These are phyloP conservation scores for Ornithorhynchus anatinus DNA, from an alignment of 2,113 vertebrate species.

Conservation along the genomic window DNA sequence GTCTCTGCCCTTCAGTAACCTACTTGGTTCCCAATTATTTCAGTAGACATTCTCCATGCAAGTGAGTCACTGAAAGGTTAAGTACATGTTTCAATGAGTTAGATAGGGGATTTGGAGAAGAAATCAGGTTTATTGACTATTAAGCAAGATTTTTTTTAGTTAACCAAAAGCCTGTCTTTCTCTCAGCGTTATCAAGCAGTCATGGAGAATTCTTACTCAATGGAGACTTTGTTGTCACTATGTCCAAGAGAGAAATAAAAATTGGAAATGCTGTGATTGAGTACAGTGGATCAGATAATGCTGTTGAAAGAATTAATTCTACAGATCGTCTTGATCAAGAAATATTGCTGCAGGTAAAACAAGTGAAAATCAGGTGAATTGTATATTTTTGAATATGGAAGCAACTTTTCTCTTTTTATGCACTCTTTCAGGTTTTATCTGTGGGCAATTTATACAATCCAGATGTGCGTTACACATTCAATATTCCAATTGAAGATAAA, in stretches of 20 bases:
- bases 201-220: slow-evolving; percentile 95
- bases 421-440: slow-evolving; percentile 83
- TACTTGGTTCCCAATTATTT: too few species aligned
- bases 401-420: slow-evolving; percentile 8
- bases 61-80: too few species aligned
- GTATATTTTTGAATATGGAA: neutral
- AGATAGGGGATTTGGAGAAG: too few species aligned
- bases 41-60: too few species aligned
- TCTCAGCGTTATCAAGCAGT: slow-evolving; percentile 89
- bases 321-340: slow-evolving; percentile 94
- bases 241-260: slow-evolving; percentile 99
- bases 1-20: too few species aligned
- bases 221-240: slow-evolving; percentile 96
- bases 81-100: too few species aligned
- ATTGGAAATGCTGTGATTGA: slow-evolving; percentile 90
- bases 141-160: too few species aligned
- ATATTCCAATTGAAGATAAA: slow-evolving; percentile 93
- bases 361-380: neutral
- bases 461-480: slow-evolving; percentile 94
- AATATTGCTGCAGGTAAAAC: slow-evolving; percentile 88
- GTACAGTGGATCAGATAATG: slow-evolving; percentile 93
- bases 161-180: too few species aligned
- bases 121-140: too few species aligned
- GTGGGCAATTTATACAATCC: slow-evolving; percentile 95
- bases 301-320: slow-evolving; percentile 93